Evolutionary conservation across 2,113 vertebrate genomes (phyloP), one percentile per base, ranked within the genome.

Genomic region (Chloebia gouldiae): DNA sequence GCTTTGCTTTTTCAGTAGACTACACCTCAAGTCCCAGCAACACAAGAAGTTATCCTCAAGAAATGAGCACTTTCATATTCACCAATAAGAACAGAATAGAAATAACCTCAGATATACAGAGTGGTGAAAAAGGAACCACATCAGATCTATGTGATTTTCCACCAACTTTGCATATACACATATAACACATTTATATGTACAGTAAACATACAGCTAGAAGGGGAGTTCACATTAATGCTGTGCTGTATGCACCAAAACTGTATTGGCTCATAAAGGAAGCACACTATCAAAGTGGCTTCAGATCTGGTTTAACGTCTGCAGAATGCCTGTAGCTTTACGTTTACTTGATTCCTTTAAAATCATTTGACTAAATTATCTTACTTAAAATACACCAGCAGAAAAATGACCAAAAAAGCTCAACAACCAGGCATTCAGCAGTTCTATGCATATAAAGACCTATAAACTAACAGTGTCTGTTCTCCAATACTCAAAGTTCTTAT

Each of bases 161-260:
- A 75, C 19, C 21, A 57, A 11, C 5, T 31, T 10, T 21, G 18
- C 13, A 31, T 8, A 22, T 7, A 47, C 1, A 21, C 4, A 27
- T 1, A 18, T 4, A 61, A n/a, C 31, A 71, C 3, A 2, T 27
- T 42, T 13, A 11, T 15, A 31, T 0, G 16, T n/a, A 37, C 2
- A 39, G 0, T 13, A 35, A 61, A 57, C 3, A 15, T 1, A 28
- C 6, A 47, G 40, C 18, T 49, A 42, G 12, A 31, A 28, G 37
- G 9, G 3, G 16, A 60, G 10, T 11, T 73, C 45, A 21, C 27
- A 11, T 11, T 19, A 71, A 12, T 11, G 28, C 9, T 51, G 49
- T 13, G 53, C 22, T 37, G 16, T 8, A 65, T 3, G 21, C 11
- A 72, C 3, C 19, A 42, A 30, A 57, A 47, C 1, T 3, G 4